phyloP scores from a whole-genome alignment of 2,888 invertebrate genomes.

The Campopleginae sp. region DNA sequence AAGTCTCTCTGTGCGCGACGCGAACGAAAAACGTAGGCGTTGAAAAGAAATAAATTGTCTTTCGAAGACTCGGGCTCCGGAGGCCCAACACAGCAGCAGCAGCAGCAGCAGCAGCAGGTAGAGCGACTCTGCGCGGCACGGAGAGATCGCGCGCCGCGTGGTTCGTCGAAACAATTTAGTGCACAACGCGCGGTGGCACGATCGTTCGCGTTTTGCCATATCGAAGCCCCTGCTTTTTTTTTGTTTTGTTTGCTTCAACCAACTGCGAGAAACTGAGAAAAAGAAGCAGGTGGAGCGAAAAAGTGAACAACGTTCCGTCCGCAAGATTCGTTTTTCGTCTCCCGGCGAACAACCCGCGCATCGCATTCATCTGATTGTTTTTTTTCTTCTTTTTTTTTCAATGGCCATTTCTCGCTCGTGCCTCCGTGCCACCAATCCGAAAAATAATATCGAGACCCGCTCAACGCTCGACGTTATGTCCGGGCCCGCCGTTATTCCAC shows the following conservation, averaged over 20 bases:
- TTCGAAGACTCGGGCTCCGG: not conserved
- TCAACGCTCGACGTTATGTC: conserved; percentile 55
- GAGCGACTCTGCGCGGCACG: not conserved
- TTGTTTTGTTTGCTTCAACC: too few species aligned
- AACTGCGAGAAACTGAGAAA: not conserved
- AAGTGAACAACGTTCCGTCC: conserved; percentile 32
- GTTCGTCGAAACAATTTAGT: conserved; percentile 64
- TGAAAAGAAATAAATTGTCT: conserved; percentile 47
- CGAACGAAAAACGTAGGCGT: conserved; percentile 62
- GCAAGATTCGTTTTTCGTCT: conserved; percentile 12
- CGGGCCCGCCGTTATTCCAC: conserved; percentile 41
- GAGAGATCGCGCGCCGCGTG: conserved; percentile 31
- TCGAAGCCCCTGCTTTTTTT: conserved; percentile 42
- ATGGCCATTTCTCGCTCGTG: conserved; percentile 55
- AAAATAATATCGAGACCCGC: conserved; percentile 20
- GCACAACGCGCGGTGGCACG: conserved; percentile 41
- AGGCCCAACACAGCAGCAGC: not conserved
- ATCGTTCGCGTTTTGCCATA: conserved; percentile 55
- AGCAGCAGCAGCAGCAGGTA: too few species aligned
- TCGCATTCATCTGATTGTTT: not conserved
- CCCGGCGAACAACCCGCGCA: conserved; percentile 31
- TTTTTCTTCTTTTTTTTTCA: conserved; percentile 16
- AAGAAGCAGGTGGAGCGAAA: not conserved
- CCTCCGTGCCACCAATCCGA: conserved; percentile 28
- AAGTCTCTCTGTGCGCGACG: conserved; percentile 20